Base-by-base conservation (phyloP, 2,888 invertebrate species). In the Drosophila mimetica region DNA sequence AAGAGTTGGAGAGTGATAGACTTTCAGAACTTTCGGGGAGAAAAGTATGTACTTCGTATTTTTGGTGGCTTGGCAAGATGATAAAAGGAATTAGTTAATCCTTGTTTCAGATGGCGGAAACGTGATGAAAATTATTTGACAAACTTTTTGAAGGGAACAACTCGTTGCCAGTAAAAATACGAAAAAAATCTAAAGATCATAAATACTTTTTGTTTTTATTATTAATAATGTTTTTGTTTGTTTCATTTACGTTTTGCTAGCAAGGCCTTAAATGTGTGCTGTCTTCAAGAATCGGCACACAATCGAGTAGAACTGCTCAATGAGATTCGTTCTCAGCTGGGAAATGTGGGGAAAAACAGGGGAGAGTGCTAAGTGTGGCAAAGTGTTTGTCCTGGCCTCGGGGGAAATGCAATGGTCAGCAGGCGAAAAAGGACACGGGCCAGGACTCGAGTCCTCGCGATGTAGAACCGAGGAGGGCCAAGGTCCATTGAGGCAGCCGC, bases 341-440 rank as follows among this genome's bases (percentile, higher is more conserved):
- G 13, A 42, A 44, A 18, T 20, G 16, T n/a, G 16, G 20, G 53
- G 22, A 22, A 25, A 11, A 25, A 59, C 41, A 20, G 28, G 13
- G 44, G 34, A 28, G 37, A 65, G 42, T 65, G 53, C 67, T 66
- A 58, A 77, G 75, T 59, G 77, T 46, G 58, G 64, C 58, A 64
- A 76, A 76, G 66, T 79, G 61, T 72, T 77, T 63, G 72, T 60
- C 52, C 32, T 59, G 50, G 60, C 81, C 76, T 64, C 54, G 30
- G 57, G 87, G 87, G 82, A 81, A 66, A 67, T 66, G 54, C 54
- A 37, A 18, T 53, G 83, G 86, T 79, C 86, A 86, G 74, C 74
- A 72, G 39, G 63, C 55, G 42, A 61, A 50, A 41, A 52, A 55
- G 71, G 50, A 57, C 55, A 57, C 44, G 39, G 16, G 16, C 9